A percentile compares a stretch with the other conserved stretches of the same genome.
phyloP scores from a whole-genome alignment of 2,888 invertebrate species.

The Drosophila gaucha region DNA sequence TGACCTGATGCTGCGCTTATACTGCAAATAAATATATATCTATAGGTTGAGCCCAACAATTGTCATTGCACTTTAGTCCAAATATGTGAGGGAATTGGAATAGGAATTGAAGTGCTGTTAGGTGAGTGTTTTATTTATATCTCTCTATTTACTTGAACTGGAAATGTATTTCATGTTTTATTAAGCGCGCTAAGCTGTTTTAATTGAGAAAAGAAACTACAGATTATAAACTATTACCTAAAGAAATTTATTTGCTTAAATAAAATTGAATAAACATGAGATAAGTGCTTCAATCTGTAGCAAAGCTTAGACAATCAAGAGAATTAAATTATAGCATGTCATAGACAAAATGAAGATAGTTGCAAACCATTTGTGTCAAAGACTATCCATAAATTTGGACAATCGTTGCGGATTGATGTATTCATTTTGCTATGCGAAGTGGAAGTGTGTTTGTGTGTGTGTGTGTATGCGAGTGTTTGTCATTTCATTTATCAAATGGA shows the following conservation, averaged over 20 bases:
- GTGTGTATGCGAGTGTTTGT: conserved; percentile 28
- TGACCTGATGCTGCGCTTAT: conserved; percentile 4
- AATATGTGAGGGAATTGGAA: conserved; percentile 1
- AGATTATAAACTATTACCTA: not conserved
- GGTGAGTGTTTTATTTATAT: not conserved
- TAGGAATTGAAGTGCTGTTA: not conserved
- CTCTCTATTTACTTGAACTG: not conserved
- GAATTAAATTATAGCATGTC: conserved; percentile 7
- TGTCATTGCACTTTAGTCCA: not conserved
- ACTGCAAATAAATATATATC: conserved; percentile 6
- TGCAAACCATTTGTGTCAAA: conserved; percentile 15
- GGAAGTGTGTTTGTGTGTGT: conserved; percentile 8
- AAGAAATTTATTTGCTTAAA: not conserved
- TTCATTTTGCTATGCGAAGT: conserved; percentile 23
- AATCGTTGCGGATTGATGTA: conserved; percentile 30
- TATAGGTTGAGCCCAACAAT: conserved; percentile 7
- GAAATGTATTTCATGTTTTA: no score
- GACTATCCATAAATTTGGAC: conserved; percentile 13
- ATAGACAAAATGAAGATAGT: conserved; percentile 7
- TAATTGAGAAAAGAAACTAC: not conserved
- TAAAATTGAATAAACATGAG: not conserved
- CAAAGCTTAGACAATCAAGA: conserved; percentile 14
- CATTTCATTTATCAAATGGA: conserved; percentile 68
- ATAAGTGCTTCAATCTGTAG: not conserved
- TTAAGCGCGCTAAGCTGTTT: not conserved